Evolutionary conservation across 2,888 invertebrate species (phyloP), one percentile per base, ranked within the genome.

Genomic region (Volucella bombylans): DNA sequence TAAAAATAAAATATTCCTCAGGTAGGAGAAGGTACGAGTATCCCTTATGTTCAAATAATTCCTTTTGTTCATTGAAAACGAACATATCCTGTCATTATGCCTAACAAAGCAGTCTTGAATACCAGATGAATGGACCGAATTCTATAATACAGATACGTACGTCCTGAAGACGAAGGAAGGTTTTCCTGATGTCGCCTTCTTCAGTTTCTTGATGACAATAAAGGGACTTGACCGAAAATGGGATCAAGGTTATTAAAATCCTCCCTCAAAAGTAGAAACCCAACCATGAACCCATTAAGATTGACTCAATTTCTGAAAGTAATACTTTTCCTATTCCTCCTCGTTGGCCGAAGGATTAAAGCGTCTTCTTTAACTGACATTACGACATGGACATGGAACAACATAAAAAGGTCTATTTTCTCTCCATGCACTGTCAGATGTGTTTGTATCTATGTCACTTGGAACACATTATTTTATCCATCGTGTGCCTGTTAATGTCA

Each of bases 231-330:
- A 62, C 23, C 55, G 69, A 69, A 62, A 77, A 77, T 77, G 62
- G 55, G 71, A 69, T 77, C 69, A 62, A 47, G 47, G 55, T 77
- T 77, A 77, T 77, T 62, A 69, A 77, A 69, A 55, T 47, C 31
- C 15, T 61, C 38, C 43, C 18, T 52, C 49, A 68, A 15, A 52
- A 59, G 41, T 45, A 41, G n/a, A 14, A 45, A 9, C 41, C 11
- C 31, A 31, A 31, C 31, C 31, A 4, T 31, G 31, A 31, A 31
- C 31, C 31, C 31, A 31, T 6, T 31, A 31, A 31, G 31, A 31
- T 31, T 31, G 31, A 31, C 31, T 31, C 6, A 31, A 31, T 31
- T 31, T 31, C 31, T 31, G 31, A 31, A 31, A 31, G 31, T 6
- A 31, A 31, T 31, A 31, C 31, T 31, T 31, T 31, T 31, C 1